Conservation (phyloP, 1,140 invertebrate species). For the Euura saliciscinereae region DNA sequence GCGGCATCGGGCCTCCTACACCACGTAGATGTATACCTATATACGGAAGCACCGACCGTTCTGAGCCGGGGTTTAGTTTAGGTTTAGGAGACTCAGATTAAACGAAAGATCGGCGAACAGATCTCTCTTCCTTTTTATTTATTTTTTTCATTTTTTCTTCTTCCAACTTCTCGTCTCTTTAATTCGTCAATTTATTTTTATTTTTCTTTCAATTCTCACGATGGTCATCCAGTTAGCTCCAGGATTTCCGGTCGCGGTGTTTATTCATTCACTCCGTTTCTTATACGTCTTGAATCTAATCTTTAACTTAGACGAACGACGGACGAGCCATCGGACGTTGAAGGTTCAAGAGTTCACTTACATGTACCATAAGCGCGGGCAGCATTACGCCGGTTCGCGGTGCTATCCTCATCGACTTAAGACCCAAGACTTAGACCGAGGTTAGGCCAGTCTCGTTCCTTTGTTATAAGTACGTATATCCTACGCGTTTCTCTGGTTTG, state of each 20-base stretch:
- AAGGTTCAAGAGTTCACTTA: constrained; percentile 1
- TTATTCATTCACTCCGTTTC: not conserved
- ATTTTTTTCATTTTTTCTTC: not conserved
- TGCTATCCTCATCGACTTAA: not conserved
- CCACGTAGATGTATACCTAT: not conserved
- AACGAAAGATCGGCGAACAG: not conserved
- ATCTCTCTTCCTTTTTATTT: not conserved
- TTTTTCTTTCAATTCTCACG: not conserved
- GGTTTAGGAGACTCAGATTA: no score
- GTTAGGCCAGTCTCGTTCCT: not conserved
- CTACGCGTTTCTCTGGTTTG: not conserved
- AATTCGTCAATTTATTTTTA: not conserved
- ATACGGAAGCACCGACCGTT: not conserved
- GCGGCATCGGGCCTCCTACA: constrained; percentile 22
- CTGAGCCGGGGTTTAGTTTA: not conserved
- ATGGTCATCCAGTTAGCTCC: not conserved
- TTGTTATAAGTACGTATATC: not conserved
- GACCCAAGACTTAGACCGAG: not conserved
- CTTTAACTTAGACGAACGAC: not conserved
- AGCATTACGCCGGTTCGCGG: not conserved
- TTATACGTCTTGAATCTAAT: constrained; percentile 1
- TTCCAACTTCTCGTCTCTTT: not conserved
- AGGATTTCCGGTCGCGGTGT: not conserved
- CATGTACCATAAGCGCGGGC: not conserved
- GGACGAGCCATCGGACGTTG: not conserved